Evolutionary conservation across 2,888 invertebrate species (phyloP), one percentile per base, ranked within the genome.

Genomic region (Drosophila diplacantha): DNA sequence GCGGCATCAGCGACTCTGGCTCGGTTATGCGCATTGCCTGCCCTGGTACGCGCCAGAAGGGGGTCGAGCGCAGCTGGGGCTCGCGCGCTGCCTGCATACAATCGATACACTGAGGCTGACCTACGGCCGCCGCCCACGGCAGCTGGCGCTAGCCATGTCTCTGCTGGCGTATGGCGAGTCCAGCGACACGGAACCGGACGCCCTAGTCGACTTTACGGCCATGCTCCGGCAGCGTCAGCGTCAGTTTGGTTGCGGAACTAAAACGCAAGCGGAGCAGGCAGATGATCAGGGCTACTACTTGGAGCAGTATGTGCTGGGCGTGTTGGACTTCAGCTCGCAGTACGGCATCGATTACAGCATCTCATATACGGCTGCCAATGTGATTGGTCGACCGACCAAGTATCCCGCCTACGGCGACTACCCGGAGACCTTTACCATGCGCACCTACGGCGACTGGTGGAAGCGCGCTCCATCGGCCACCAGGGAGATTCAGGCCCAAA

Each of bases 341-440:
- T 97, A 97, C 89, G 97, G 96, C 65, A 94, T 93, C 86, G 93
- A 93, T 87, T 93, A 92, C 67, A 95, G 95, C 89, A 94, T 95
- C 85, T 96, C 95, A 0, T 97, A 97, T 85, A 94, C 95, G 5
- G 96, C 96, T 6, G 91, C 93, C 53, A 97, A 97, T 89, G 91
- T 97, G 59, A 92, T 93, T 52, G 96, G 96, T 9, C 93, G 93
- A 75, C 95, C 95, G 12, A 93, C 92, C 26, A 94, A 94, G 86
- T 97, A 93, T 89, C 97, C 97, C 0, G 92, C 92, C 69, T 96
- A 96, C 87, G 97, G 97, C 18, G 97, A 97, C 86, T 96, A 94
- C 89, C 95, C 96, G 11, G 93, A 96, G 87, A 93, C 96, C 14
- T 97, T 94, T 90, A 94, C 95, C 60, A 93, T 96, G 93, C 92